Evolutionary conservation across 2,113 vertebrate species (phyloP).

Genomic region (Oryzias melastigma): DNA sequence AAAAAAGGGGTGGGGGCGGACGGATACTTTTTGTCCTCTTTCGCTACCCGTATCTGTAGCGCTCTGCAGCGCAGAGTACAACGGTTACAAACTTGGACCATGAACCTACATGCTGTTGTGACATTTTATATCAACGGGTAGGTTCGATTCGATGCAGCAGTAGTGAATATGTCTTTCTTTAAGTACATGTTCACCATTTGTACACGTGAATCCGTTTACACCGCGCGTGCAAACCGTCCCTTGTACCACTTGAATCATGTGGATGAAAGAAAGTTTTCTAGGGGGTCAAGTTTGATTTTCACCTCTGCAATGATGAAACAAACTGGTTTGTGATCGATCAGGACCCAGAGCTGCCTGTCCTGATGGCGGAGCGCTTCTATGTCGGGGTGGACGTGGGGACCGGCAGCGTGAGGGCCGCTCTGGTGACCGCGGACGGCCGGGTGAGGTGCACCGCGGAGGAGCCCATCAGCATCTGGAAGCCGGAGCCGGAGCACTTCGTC

Average conservation of each 20-base stretch:
- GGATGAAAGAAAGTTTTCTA: too few species aligned
- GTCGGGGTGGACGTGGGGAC: conserved; percentile 93
- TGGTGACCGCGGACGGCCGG: conserved; percentile 81
- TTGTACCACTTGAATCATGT: too few species aligned
- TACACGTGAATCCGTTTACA: too few species aligned
- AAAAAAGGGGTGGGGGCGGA: not conserved
- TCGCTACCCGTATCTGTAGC: conserved; percentile 37
- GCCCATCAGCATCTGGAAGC: conserved; percentile 86
- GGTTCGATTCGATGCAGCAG: too few species aligned
- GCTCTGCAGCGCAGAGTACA: conserved; percentile 19
- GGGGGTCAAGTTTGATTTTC: too few species aligned
- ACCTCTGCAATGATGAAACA: not conserved
- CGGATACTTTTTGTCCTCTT: conserved; percentile 42
- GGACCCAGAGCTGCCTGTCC: not conserved
- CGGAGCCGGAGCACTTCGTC: conserved; percentile 84
- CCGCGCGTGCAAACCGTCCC: too few species aligned
- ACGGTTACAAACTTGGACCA: not conserved
- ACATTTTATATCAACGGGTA: too few species aligned
- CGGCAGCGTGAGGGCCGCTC: conserved; percentile 86
- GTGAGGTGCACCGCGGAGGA: conserved; percentile 80
- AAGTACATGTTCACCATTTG: too few species aligned
- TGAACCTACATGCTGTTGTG: not conserved
- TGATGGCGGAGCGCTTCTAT: conserved; percentile 75
- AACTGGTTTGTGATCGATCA: conserved; percentile 25
- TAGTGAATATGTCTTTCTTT: too few species aligned